Percentiles rank a stretch among this genome's conserved stretches.
Conservation (phyloP, 2,888 invertebrate genomes). For the Alviniconcha strummeri region DNA sequence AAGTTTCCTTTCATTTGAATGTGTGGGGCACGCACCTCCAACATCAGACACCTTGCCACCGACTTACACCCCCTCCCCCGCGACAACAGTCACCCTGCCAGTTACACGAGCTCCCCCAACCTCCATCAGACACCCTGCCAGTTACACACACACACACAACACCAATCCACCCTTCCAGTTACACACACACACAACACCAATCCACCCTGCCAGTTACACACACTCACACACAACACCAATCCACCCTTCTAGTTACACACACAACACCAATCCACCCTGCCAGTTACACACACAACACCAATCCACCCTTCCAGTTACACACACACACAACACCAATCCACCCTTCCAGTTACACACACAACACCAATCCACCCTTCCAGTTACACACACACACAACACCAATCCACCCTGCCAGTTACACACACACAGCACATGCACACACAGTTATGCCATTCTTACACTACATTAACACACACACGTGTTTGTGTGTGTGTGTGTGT, state of each 20-base stretch:
- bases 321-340: neutral
- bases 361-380: no score
- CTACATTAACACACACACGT: neutral
- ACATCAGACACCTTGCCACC: no score
- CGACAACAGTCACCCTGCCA: constrained; percentile 7
- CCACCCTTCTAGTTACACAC: no score
- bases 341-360: neutral
- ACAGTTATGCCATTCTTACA: neutral
- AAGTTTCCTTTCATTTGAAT: no score
- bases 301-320: neutral
- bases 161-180: no score
- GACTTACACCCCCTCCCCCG: no score
- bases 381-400: neutral
- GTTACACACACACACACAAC: constrained; percentile 11
- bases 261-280: neutral
- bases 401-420: neutral
- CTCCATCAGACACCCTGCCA: constrained; percentile 20
- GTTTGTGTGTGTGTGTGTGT: constrained; percentile 24
- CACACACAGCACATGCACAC: neutral
- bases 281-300: neutral
- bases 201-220: neutral
- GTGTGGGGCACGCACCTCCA: no score
- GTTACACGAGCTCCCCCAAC: neutral
- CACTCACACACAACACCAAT: constrained; percentile 8
- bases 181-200: neutral